Base-by-base conservation (phyloP, 2,113 vertebrate species). In the Megaceryle torquata region DNA sequence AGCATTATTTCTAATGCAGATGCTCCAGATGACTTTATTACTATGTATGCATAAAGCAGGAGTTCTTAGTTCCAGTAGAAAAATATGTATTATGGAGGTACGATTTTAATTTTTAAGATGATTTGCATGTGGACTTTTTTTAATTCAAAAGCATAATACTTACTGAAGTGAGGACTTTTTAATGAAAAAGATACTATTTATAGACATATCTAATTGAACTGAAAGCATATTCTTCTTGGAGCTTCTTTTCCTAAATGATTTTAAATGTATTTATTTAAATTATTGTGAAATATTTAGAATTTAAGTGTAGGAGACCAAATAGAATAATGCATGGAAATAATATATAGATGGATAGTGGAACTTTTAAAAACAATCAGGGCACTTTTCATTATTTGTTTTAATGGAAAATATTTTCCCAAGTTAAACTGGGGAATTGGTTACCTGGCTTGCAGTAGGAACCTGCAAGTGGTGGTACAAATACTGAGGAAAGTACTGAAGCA, bases 301-400 rank as follows among this genome's bases (percentile, higher is more conserved):
- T 76, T 90, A 94, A 95, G 96, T 86, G 61, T 75, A 93, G 60
- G 39, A 92, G 65, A 84, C 57, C 43, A 95, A 95, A 93, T 63
- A 93, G 82, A 96, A 96, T 97, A 94, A 93, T 95, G 31, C 59
- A 96, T 89, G 83, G 86, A 95, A 94, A 96, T 96, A 97, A 96
- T 95, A 96, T 96, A 65, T 95, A 95, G 92, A 93, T 88, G 18
- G 22, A 59, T 39, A 80, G 63, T 44, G 56, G 46, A 77, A 74
- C 53, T 87, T 91, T 89, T 77, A 77, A 50, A 79, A 71, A 93
- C 80, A 46, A 82, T 90, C 75, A 93, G 80, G 69, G 57, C 37
- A 41, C 89, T 90, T 31, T 31, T 54, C 13, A 50, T 69, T 71
- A 26, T 22, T 1, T 26, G 12, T 24, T 24, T 29, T 67, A 46